A percentile compares a stretch with the other conserved stretches of the same genome.
Conservation (phyloP, 2,797 vertebrate species). For the Heteromormyrus szaboi region DNA sequence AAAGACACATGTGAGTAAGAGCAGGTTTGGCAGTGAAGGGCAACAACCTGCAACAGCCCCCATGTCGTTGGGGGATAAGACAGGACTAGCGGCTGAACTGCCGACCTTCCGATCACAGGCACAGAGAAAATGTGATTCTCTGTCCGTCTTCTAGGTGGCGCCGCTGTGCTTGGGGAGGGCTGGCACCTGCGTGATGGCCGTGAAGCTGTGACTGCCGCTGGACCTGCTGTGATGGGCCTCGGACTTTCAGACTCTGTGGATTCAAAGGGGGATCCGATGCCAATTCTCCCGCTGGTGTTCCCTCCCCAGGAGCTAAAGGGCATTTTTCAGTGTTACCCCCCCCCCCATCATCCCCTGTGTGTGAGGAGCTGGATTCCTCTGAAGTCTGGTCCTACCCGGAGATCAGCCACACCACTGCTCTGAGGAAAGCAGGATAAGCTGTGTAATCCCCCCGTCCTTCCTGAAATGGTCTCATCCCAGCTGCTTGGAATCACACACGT, state of each 20-base stretch:
- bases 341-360: not conserved
- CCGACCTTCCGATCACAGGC: not conserved
- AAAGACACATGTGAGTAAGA: not conserved
- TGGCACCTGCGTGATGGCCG: constrained; percentile 86
- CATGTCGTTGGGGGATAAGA: not conserved
- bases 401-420: not conserved
- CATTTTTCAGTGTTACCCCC: not conserved
- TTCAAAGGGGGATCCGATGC: not conserved
- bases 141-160: constrained; percentile 69
- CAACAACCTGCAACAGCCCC: not conserved
- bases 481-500: not conserved
- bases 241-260: not conserved
- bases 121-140: not conserved
- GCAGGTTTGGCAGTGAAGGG: not conserved
- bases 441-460: not conserved
- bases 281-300: not conserved
- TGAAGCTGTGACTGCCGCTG: constrained; percentile 66
- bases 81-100: not conserved
- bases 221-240: not conserved
- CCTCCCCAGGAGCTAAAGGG: not conserved
- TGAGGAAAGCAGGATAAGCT: not conserved
- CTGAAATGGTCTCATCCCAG: not conserved
- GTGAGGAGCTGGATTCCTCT: not conserved
- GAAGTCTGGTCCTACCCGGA: not conserved
- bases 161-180: constrained; percentile 91